Conservation (phyloP, 2,888 invertebrate genomes). For the Xestia sexstrigata region DNA sequence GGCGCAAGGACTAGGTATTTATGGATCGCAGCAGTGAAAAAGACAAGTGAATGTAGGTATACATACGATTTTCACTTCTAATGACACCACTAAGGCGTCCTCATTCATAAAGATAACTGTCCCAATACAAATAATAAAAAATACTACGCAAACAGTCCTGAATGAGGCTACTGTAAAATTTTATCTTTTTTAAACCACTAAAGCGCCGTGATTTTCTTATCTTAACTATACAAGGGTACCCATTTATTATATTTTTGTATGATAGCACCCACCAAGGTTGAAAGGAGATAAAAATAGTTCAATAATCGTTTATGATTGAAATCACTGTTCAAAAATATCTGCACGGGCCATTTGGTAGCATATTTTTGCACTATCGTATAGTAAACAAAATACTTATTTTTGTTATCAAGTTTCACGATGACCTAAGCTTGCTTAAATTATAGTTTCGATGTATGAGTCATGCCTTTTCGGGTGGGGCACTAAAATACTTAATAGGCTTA, state of each 20-base stretch:
- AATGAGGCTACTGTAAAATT: conserved; percentile 35
- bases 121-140: conserved; percentile 38
- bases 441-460: neutral
- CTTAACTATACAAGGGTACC: conserved; percentile 30
- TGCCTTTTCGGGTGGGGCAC: neutral
- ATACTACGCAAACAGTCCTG: conserved; percentile 31
- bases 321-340: conserved; percentile 40
- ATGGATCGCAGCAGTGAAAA: neutral
- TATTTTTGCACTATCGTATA: conserved; percentile 7
- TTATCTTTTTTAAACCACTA: conserved; percentile 26
- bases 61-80: neutral
- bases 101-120: conserved; percentile 33
- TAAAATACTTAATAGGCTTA: neutral
- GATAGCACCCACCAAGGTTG: conserved; percentile 44
- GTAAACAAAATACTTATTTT: conserved; percentile 22
- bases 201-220: conserved; percentile 51
- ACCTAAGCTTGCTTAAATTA: neutral
- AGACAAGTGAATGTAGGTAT: neutral
- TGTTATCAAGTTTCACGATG: conserved; percentile 2
- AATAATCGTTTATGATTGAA: conserved; percentile 31
- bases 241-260: conserved; percentile 13
- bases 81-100: conserved; percentile 18
- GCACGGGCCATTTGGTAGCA: neutral
- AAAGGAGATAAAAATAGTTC: conserved; percentile 34
- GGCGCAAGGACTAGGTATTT: neutral